These are phyloP conservation scores for Hofmannophila pseudospretella DNA, from an alignment of 2,888 invertebrate genomes.

Conservation along the genomic window DNA sequence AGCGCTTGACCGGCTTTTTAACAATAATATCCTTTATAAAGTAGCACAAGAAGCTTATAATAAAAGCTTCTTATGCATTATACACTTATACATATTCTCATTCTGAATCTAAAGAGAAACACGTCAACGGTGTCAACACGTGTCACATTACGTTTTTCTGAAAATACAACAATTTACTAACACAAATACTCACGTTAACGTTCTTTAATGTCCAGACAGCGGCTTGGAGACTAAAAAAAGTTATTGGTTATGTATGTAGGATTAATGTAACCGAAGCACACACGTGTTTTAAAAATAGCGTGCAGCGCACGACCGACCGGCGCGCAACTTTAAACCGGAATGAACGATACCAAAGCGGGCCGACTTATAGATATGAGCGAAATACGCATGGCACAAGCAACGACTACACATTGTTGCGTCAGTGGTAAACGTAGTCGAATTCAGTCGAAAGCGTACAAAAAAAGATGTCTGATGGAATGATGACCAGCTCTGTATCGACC, in stretches of 20 bases:
- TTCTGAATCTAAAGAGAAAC: not conserved
- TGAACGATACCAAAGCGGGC: conserved; percentile 28
- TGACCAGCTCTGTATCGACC: too few relatives aligned
- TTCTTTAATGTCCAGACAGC: conserved; percentile 11
- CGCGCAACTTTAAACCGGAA: conserved; percentile 57
- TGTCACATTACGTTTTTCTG: conserved; percentile 11
- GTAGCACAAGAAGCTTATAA: too few relatives aligned
- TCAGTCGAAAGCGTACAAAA: too few relatives aligned
- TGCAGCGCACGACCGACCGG: conserved; percentile 37
- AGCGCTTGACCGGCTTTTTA: too few relatives aligned
- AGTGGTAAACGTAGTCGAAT: not conserved
- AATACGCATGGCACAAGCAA: conserved; percentile 6
- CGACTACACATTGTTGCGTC: not conserved
- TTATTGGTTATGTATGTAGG: conserved; percentile 37
- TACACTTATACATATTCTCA: too few relatives aligned
- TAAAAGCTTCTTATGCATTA: too few relatives aligned
- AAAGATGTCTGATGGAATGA: too few relatives aligned
- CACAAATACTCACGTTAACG: conserved; percentile 22
- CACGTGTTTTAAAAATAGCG: conserved; percentile 59
- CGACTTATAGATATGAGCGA: conserved; percentile 10
- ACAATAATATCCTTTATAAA: too few relatives aligned
- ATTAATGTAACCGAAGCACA: conserved; percentile 47
- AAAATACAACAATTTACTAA: conserved; percentile 10
- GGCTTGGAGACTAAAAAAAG: conserved; percentile 11
- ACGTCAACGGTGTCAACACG: conserved; percentile 9